Evolutionary conservation across 2,113 vertebrate genomes (phyloP).

Genomic region (Bolborhynchus lineola): DNA sequence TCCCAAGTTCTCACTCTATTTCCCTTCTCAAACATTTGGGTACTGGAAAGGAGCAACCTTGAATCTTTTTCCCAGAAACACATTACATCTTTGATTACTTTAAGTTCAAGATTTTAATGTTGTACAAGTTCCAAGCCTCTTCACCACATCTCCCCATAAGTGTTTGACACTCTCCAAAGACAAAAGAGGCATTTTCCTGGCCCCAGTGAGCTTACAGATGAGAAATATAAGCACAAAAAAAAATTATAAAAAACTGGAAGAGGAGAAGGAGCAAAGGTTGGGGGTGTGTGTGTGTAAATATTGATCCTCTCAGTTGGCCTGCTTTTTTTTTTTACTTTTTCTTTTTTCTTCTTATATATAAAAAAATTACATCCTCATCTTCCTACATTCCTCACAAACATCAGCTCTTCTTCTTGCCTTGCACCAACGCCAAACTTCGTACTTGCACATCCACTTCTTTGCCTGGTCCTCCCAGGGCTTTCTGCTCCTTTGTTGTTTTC

Average conservation of each 20-base stretch:
- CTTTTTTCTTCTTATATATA: neutral
- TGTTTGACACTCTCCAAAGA: neutral
- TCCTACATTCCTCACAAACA: neutral
- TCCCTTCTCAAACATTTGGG: neutral
- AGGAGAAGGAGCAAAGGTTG: neutral
- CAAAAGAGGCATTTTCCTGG: neutral
- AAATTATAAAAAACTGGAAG: neutral
- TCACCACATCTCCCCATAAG: neutral
- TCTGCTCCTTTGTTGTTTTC: neutral
- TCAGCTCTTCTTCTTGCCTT: neutral
- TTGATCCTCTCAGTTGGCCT: neutral
- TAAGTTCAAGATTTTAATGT: neutral
- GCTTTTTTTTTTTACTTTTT: neutral
- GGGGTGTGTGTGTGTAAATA: neutral
- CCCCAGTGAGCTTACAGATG: neutral
- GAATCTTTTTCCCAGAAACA: neutral
- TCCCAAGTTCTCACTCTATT: neutral
- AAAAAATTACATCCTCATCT: neutral
- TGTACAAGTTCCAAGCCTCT: neutral
- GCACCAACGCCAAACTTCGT: neutral
- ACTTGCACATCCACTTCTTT: neutral
- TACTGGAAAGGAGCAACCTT: neutral
- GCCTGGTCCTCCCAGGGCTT: neutral
- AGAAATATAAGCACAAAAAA: neutral
- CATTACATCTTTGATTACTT: neutral